Base-by-base conservation (phyloP, 2,113 vertebrate genomes). In the Larimichthys polyactis region DNA sequence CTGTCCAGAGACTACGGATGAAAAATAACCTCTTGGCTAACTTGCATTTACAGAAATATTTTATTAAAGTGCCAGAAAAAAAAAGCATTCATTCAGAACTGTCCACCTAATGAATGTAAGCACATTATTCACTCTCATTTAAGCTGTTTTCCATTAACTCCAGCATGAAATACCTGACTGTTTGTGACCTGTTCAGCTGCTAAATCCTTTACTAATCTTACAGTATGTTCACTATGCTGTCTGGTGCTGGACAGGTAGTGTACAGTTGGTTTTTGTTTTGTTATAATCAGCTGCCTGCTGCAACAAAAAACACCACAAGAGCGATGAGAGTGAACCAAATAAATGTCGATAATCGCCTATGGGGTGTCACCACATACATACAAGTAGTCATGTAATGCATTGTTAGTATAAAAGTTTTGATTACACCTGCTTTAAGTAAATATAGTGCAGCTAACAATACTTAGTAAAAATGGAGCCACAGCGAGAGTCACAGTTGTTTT, bases 401-500 rank as follows among this genome's bases (percentile, higher is more conserved):
- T 36, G 32, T 36, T 36, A 8, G 36, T 36, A 36, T 36, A 36
- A 36, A 36, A 36, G 36, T 36, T 8, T 9, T 36, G 6, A 32
- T 19, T 60, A 32, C 10, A 59, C 8, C 3, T 11, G 9, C 17
- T 20, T 36, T 63, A 40, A 40, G 20, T 57, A 43, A 8, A 36
- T 12, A 59, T n/a, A 71, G 29, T 14, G 27, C 11, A 60, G 2
- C 17, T 43, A 46, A 46, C 44, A 46, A 46, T 46, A 46, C 44
- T 46, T 12, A 14, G 11, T 14, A 59, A 29, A 17, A 60, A 36
- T 3, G 8, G 10, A 49, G 32, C 4, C 14, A n/a, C 2, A 49
- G 29, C 3, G 29, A 32, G 24, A 77, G 46, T 11, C 69, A 49
- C 4, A 59, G 11, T 19, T n/a, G 58, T 84, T 86, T 88, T 82